Base-by-base conservation (phyloP, 1,140 invertebrate genomes). In the Cheumatopsyche charites region DNA sequence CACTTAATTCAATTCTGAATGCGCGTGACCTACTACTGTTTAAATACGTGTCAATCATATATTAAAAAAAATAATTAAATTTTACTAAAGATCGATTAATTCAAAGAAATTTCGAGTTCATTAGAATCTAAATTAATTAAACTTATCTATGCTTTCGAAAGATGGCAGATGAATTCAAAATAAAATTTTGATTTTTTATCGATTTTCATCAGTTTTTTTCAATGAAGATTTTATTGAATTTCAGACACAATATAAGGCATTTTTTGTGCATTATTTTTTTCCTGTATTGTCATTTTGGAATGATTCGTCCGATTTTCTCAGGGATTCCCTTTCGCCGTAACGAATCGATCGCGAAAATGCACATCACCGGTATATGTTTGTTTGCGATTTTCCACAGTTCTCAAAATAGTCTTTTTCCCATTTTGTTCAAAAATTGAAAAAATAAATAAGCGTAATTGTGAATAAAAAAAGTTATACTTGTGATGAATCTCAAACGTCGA, bases 241-340 rank as follows among this genome's bases (percentile, higher is more conserved):
- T n/a, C n/a, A n/a, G n/a, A n/a, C n/a, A n/a, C n/a, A n/a, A n/a
- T n/a, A n/a, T n/a, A n/a, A n/a, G n/a, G n/a, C n/a, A n/a, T n/a
- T n/a, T n/a, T n/a, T n/a, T n/a, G n/a, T n/a, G n/a, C n/a, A n/a
- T n/a, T n/a, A n/a, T n/a, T n/a, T n/a, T n/a, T n/a, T n/a, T n/a
- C n/a, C n/a, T 25, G 25, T 19, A 23, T 58, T 19, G 25, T 23
- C 55, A 7, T 58, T 58, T 19, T 12, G 1, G 11, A 11, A 12
- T 58, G 55, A 25, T 36, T 23, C 55, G 21, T 26, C 1, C 13
- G 7, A 25, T 25, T 58, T 3, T 36, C 29, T 36, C 55, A 19
- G 55, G 55, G 55, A 58, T 58, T 58, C 21, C 55, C 55, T 58
- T 58, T 58, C 55, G 13, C 55, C 23, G 15, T n/a, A 6, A 13